Conservation (phyloP, 2,797 vertebrate genomes). For the Gymnothorax reevesii region DNA sequence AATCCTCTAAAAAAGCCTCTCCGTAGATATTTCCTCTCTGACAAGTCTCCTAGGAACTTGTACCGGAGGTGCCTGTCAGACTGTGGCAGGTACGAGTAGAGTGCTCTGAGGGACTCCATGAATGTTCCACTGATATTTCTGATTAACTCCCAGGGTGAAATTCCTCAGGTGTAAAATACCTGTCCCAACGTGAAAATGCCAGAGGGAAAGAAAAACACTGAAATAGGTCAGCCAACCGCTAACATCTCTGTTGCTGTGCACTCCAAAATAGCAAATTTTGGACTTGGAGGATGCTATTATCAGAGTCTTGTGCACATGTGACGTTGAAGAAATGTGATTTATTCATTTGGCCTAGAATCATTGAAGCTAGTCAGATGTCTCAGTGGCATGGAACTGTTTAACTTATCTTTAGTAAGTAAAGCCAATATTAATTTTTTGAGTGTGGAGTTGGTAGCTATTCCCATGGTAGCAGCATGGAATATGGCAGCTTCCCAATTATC, state of each 20-base stretch:
- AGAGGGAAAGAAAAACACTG: not conserved
- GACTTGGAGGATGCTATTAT: no score
- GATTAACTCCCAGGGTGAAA: not conserved
- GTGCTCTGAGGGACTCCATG: not conserved
- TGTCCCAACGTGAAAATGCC: not conserved
- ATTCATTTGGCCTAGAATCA: no score
- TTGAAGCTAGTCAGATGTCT: no score
- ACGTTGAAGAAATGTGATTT: no score
- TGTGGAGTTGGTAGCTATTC: not conserved
- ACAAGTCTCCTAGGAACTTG: not conserved
- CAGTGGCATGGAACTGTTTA: no score
- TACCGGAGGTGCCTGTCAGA: not conserved
- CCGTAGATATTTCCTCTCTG: not conserved
- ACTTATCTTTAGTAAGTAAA: no score
- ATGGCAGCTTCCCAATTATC: not conserved
- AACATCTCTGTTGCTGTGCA: not conserved
- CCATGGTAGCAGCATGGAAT: not conserved
- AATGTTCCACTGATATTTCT: slow-evolving; percentile 5
- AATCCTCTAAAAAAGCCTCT: not conserved
- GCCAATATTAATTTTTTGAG: no score
- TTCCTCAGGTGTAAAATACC: not conserved
- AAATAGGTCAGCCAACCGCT: not conserved
- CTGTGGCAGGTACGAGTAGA: not conserved
- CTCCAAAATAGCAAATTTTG: no score
- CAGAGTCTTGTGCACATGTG: no score